Evolutionary conservation across 2,888 invertebrate species (phyloP).

Genomic region (Desoria tigrina): DNA sequence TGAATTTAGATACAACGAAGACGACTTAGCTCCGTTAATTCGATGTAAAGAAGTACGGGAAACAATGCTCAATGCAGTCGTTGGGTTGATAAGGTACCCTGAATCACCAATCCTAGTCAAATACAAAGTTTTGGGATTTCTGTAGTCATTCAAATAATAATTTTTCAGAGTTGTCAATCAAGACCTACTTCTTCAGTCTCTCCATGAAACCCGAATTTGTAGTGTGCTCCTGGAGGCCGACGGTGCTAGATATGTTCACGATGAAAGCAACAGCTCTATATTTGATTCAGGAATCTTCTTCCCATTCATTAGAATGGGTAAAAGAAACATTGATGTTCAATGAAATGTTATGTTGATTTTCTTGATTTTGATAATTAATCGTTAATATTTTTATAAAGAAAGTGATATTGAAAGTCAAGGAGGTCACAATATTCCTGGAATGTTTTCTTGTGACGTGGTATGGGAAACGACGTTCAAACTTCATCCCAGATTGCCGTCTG

Average conservation of each 20-base stretch:
- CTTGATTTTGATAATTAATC: background rate
- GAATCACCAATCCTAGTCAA: background rate
- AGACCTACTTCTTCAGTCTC: slow-evolving; percentile 67
- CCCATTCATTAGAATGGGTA: background rate
- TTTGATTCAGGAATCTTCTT: background rate
- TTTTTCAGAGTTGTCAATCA: slow-evolving; percentile 67
- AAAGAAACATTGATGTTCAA: no score
- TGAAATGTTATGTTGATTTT: no score
- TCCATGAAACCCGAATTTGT: slow-evolving; percentile 68
- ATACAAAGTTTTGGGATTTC: background rate
- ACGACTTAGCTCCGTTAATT: slow-evolving; percentile 33
- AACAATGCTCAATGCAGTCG: slow-evolving; percentile 27
- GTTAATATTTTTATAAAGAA: slow-evolving; percentile 4
- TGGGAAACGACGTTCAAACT: slow-evolving; percentile 70
- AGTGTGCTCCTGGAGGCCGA: slow-evolving; percentile 69
- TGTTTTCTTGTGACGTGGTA: slow-evolving; percentile 73
- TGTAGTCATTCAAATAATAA: background rate
- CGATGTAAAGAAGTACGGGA: slow-evolving; percentile 27
- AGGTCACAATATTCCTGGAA: slow-evolving; percentile 60
- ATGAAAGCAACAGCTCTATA: background rate
- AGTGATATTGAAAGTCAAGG: slow-evolving; percentile 21
- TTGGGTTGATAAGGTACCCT: slow-evolving; percentile 32
- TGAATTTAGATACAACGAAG: slow-evolving; percentile 46
- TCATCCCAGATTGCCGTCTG: slow-evolving; percentile 70
- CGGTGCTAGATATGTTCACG: slow-evolving; percentile 47